Evolutionary conservation across 2,888 invertebrate species (phyloP).

Genomic region (Andrena hattorfiana): DNA sequence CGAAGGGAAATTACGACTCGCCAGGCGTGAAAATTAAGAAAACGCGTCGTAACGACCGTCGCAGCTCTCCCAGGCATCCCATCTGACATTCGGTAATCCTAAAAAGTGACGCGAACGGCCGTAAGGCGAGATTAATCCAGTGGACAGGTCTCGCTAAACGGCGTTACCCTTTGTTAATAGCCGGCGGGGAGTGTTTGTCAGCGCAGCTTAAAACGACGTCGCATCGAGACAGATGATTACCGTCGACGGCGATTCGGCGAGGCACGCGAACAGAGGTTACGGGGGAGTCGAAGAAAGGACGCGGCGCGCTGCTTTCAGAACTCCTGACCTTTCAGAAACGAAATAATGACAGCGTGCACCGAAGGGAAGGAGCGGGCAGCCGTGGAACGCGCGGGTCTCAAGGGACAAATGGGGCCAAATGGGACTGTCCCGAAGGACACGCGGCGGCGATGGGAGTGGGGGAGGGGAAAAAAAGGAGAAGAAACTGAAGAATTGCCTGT

Average conservation of each 20-base stretch:
- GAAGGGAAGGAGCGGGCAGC: slow-evolving; percentile 15
- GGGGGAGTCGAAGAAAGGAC: slow-evolving; percentile 16
- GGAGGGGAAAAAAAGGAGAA: background rate
- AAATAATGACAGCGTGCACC: slow-evolving; percentile 42
- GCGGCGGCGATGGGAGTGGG: background rate
- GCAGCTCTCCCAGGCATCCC: background rate
- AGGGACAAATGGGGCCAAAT: slow-evolving; percentile 56
- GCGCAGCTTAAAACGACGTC: slow-evolving; percentile 9
- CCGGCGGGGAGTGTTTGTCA: background rate
- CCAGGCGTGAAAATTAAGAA: slow-evolving; percentile 13
- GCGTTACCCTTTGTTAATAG: background rate
- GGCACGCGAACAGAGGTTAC: slow-evolving; percentile 29
- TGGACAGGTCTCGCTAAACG: background rate
- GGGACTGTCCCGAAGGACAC: slow-evolving; percentile 41
- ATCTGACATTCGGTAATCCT: slow-evolving; percentile 1
- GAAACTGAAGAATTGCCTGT: slow-evolving; percentile 62
- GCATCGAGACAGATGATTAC: slow-evolving; percentile 44
- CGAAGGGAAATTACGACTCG: background rate
- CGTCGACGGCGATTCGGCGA: slow-evolving; percentile 52
- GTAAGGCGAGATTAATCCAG: slow-evolving; percentile 6
- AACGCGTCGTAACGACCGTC: background rate
- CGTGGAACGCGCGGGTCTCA: slow-evolving; percentile 14
- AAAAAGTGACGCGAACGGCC: slow-evolving; percentile 13
- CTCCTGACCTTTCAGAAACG: slow-evolving; percentile 44
- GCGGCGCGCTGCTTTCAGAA: slow-evolving; percentile 33